Evolutionary conservation across 1,140 invertebrate species (phyloP), one percentile per base, ranked within the genome.

Genomic region (Microplitis demolitor): DNA sequence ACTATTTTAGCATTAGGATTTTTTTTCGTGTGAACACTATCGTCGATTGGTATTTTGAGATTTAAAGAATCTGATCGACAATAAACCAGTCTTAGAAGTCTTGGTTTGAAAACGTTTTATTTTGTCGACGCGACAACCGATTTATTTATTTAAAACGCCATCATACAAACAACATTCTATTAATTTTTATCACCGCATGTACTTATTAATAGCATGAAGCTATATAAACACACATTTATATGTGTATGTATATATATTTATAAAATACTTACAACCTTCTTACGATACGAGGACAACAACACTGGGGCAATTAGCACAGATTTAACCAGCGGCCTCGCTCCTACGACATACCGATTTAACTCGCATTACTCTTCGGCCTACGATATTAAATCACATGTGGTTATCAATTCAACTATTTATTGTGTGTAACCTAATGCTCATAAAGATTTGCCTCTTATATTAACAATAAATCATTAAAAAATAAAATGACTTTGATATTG

Each of bases 281-380:
- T 74, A 58, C 72, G 77, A 11, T 45, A 76, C 77, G 45, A 66
- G 63, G 63, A 66, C 63, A 66, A 62, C 60, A 62, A 13, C 77
- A 76, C 39, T 45, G 39, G 69, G 74, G 77, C 79, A 82, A 82
- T 82, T 82, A 82, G 77, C 79, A 80, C 80, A 79, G 77, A 82
- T 82, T 82, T 78, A 80, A 82, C 75, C 74, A 58, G 50, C 66
- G 70, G 70, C 70, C 74, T 76, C 68, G 74, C 74, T 76, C 74
- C 74, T 76, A 76, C 71, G 74, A 76, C 74, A 76, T 76, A 73
- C 74, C 74, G 56, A 76, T 76, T 75, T 69, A 66, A 62, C 66
- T 72, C 68, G 58, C 66, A 45, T 45, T 45, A 45, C 39, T 45
- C 39, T 68, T 66, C 69, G 69, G 51, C 71, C 67, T 67, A 75